Conservation (phyloP, 2,888 invertebrate genomes). For the Watsonalla binaria region DNA sequence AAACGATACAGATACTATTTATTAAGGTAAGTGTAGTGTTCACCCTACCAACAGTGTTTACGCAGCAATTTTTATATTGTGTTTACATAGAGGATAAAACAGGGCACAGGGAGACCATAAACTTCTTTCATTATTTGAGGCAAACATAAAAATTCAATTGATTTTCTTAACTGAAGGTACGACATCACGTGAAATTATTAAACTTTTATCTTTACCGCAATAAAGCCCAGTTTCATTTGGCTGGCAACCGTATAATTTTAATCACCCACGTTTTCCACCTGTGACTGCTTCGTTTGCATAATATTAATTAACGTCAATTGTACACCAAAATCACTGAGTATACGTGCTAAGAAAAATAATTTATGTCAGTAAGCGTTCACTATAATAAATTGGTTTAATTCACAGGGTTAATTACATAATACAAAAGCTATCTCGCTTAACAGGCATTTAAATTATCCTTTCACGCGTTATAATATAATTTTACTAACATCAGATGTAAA, state of each 20-base stretch:
- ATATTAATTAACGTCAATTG: slow-evolving; percentile 34
- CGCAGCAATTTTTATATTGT: not conserved
- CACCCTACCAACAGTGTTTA: too few relatives aligned
- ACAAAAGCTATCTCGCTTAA: too few relatives aligned
- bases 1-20: too few relatives aligned
- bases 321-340: slow-evolving; percentile 14
- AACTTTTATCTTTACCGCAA: slow-evolving; percentile 12
- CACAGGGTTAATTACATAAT: too few relatives aligned
- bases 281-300: slow-evolving; percentile 38
- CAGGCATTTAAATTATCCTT: too few relatives aligned
- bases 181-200: slow-evolving; percentile 10
- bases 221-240: slow-evolving; percentile 14
- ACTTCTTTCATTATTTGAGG: not conserved
- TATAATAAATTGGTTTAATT: not conserved
- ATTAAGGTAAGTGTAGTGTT: too few relatives aligned
- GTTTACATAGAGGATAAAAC: not conserved
- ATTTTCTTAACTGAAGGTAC: not conserved
- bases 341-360: slow-evolving; percentile 1
- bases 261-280: slow-evolving; percentile 34
- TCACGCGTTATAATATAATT: too few relatives aligned
- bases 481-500: too few relatives aligned
- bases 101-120: not conserved
- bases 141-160: not conserved
- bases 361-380: not conserved
- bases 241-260: slow-evolving; percentile 31